A percentile compares a stretch with the other conserved stretches of the same genome.
Evolutionary conservation across 2,797 vertebrate genomes (phyloP).

Genomic region (Melanotaenia pygmaea): DNA sequence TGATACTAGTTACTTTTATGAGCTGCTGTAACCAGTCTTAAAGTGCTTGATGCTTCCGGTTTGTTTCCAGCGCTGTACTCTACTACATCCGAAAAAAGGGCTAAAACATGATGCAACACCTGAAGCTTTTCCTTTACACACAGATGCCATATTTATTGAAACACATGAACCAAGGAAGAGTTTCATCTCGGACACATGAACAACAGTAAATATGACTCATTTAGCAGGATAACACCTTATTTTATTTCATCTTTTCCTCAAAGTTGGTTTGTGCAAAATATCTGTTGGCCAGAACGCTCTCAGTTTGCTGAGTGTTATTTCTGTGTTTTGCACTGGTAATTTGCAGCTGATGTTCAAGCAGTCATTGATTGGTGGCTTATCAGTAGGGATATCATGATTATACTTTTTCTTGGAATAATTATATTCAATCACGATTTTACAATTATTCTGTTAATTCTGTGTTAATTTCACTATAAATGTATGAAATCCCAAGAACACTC

Average conservation of each 20-base stretch:
- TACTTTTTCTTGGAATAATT: too few relatives aligned
- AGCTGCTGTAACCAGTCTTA: slow-evolving; percentile 30
- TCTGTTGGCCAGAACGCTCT: neutral
- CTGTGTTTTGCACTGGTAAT: too few relatives aligned
- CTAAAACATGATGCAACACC: slow-evolving; percentile 39
- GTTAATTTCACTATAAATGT: too few relatives aligned
- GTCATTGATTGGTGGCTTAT: too few relatives aligned
- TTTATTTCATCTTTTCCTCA: neutral
- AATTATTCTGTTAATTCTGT: too few relatives aligned
- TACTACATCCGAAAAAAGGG: slow-evolving; percentile 26
- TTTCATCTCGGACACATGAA: slow-evolving; percentile 1
- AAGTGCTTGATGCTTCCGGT: slow-evolving; percentile 26
- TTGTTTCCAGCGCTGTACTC: slow-evolving; percentile 21
- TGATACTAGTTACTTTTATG: slow-evolving; percentile 29
- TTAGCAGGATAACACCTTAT: neutral
- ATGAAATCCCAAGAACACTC: too few relatives aligned
- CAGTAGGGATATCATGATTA: too few relatives aligned
- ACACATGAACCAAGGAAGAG: slow-evolving; percentile 15
- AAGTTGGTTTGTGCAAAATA: neutral
- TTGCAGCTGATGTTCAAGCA: too few relatives aligned
- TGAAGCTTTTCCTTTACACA: slow-evolving; percentile 37
- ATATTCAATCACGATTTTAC: neutral
- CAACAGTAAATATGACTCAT: slow-evolving; percentile 1
- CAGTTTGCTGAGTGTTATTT: too few relatives aligned
- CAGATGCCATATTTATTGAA: slow-evolving; percentile 32